Base-by-base conservation (phyloP, 2,888 invertebrate genomes). In the Clostera curtula region DNA sequence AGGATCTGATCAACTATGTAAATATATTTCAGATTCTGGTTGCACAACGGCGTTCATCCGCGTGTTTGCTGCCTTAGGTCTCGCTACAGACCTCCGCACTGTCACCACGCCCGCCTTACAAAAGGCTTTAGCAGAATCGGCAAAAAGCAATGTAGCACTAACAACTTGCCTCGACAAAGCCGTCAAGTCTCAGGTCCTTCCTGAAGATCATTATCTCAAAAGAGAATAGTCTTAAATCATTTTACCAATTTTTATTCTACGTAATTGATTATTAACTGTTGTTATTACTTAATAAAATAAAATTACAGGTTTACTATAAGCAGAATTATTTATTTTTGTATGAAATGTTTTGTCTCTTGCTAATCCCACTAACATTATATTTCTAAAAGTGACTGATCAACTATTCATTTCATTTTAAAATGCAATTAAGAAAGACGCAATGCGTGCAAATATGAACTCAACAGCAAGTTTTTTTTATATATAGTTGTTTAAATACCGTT, bases 41-140 rank as follows among this genome's bases (percentile, higher is more conserved):
- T 89, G 86, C 32, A 86, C 87, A 0, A 88, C 91, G 0, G 85
- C 87, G 1, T 86, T 91, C 49, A 90, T 94, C 25, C 84, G 90
- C 20, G 84, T 92, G 1, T 91, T 87, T 64, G 89, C 89, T 0
- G 89, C 90, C 0, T 58, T 93, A 4, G 91, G 90, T 1, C 64
- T 88, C 29, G 89, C 91, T 2, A 79, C 80, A 0, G 74, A 89
- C 14, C 64, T 93, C 24, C 86, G 85, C 26, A 92, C 92, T 0
- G 74, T 90, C 1, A 87, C 89, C 23, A 84, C 88, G 1, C 66
- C 73, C 1, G 85, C 88, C 0, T 85, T 93, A 0, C 88, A 90
- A 26, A 73, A 77, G 10, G 90, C 92, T 0, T 63, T 93, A 14
- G 86, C 87, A 0, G 70, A 75, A 22, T 79, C 89, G 0, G 86